Base-by-base conservation (phyloP, 2,113 vertebrate genomes). In the Aleadryas rufinucha region DNA sequence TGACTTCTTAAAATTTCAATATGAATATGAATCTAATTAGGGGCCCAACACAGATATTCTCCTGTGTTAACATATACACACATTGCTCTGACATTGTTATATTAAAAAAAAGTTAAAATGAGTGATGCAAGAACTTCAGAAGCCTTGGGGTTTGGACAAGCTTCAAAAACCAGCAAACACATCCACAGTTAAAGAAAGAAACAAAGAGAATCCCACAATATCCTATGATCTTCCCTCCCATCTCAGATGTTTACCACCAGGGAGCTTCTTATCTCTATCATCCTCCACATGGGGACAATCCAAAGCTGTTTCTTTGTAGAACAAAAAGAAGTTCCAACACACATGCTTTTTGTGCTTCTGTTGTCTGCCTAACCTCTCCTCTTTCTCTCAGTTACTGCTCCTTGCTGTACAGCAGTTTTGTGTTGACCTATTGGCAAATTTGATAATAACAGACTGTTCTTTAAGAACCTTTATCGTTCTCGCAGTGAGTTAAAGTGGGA, bases 161-260 rank as follows among this genome's bases (percentile, higher is more conserved):
- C 96, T 93, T 96, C 94, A 97, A 94, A 95, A 89, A 69, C 4
- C n/a, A 80, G 42, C 6, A 3, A 54, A 95, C 56, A 83, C 74
- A 68, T 60, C 87, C 39, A 87, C 52, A 88, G 61, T 76, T 49
- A 87, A 90, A 90, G 85, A 89, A 95, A 96, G 68, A 94, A 96
- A 90, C 74, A 96, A 82, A 95, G 60, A 93, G 66, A 93, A 96
- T 85, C 93, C 93, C 91, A 95, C 94, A 94, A 76, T 78, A 90
- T 96, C 93, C 89, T 93, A 63, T 93, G 93, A 95, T 95, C 94
- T 93, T 93, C 93, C 89, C 93, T 93, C 54, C 91, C 50, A 79
- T 37, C 59, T 78, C 94, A 96, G 90, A 95, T 90, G 91, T 66
- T 96, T 91, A 76, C 91, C 87, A 89, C 84, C 70, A 93, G 81